Evolutionary conservation across 2,113 vertebrate genomes (phyloP), one percentile per base, ranked within the genome.

Genomic region (Rattus rattus): DNA sequence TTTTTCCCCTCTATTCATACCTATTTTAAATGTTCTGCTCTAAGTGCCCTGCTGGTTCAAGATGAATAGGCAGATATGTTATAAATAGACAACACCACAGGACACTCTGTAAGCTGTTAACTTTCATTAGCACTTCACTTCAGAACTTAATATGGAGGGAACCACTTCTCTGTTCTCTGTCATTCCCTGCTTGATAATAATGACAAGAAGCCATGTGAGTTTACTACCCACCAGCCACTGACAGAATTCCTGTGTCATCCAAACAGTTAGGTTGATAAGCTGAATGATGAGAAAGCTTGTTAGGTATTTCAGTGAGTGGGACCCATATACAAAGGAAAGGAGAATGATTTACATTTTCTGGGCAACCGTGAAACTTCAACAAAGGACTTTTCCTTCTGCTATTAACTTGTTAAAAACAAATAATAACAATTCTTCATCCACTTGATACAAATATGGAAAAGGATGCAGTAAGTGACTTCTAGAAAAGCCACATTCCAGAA

Each of bases 131-230:
- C 43, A 90, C 70, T 75, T 59, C 54, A 75, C 70, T 59, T 59
- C 54, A 61, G 17, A n/a, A 33, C 36, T 61, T 61, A 59, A 75
- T 61, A 90, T 90, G 70, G 70, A 75, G n/a, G 36, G n/a, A 59
- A 43, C 16, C 54, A 30, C 67, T 75, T 75, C 87, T 75, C 87
- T 75, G 70, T 30, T 89, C n/a, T 59, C 54, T 73, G 70, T 89
- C 70, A 75, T 59, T 88, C 70, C n/a, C 52, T 89, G n/a, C n/a
- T 59, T 89, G 87, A 89, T 89, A 89, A 73, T 73, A 73, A 88
- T 88, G 36, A 73, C 69, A 73, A 72, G 52, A 89, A 75, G 52
- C 16, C 5, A 59, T 75, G 87, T 20, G 70, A 59, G 43, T n/a
- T 88, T 56, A 59, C 36, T 73, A 59, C 7, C 52, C 70, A 75